Conservation (phyloP, 2,888 invertebrate genomes). For the Alitta virens region DNA sequence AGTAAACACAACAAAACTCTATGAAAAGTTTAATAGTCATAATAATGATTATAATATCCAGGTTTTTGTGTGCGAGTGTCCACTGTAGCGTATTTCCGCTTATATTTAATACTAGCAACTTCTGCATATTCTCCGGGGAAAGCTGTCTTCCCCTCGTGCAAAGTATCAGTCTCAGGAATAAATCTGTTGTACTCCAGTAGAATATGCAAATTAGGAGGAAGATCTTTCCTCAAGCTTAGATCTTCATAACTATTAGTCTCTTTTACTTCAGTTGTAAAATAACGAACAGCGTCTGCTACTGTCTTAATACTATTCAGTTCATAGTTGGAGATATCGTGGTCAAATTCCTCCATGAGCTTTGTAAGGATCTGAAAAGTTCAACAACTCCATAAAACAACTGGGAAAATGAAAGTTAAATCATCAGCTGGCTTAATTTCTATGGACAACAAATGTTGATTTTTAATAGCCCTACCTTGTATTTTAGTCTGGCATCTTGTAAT, state of each 20-base stretch:
- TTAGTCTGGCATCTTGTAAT: slow-evolving; percentile 30
- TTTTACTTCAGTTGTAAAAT: slow-evolving; percentile 39
- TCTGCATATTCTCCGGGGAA: slow-evolving; percentile 82
- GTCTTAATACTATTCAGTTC: slow-evolving; percentile 72
- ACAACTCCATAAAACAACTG: background rate
- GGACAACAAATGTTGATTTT: background rate
- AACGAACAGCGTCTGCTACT: slow-evolving; percentile 59
- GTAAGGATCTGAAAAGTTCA: slow-evolving; percentile 64
- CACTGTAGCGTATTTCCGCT: slow-evolving; percentile 77
- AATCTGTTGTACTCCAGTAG: slow-evolving; percentile 79
- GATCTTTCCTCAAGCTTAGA: slow-evolving; percentile 26
- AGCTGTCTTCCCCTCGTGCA: slow-evolving; percentile 73
- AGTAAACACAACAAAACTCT: no score
- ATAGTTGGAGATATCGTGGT: slow-evolving; percentile 80
- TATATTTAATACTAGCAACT: slow-evolving; percentile 78
- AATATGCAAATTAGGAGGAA: slow-evolving; percentile 85
- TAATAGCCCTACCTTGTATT: slow-evolving; percentile 61
- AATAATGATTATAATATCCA: slow-evolving; percentile 30
- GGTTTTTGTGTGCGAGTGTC: slow-evolving; percentile 62
- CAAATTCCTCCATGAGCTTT: slow-evolving; percentile 70
- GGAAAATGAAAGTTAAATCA: background rate
- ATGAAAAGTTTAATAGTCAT: slow-evolving; percentile 27
- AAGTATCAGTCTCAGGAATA: slow-evolving; percentile 76
- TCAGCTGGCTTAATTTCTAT: background rate
- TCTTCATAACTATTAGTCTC: slow-evolving; percentile 43